Conservation (phyloP, 2,113 vertebrate genomes). For the Chitala chitala region DNA sequence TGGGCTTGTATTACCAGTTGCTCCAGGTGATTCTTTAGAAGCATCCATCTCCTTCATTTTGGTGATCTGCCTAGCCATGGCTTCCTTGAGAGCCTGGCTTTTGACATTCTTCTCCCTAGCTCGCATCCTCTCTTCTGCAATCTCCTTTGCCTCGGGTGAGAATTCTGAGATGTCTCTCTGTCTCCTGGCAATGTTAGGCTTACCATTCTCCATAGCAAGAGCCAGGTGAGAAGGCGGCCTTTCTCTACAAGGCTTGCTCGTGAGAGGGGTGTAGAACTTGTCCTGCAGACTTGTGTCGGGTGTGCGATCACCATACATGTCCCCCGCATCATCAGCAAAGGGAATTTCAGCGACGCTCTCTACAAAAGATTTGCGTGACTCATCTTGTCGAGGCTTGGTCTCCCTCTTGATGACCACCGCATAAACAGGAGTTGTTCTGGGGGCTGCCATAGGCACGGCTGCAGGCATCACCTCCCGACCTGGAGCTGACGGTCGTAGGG, state of each 20-base stretch:
- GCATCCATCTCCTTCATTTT: conserved; percentile 85
- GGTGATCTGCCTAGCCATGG: conserved; percentile 84
- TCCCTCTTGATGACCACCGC: conserved; percentile 53
- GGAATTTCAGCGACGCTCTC: conserved; percentile 96
- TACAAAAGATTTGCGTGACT: conserved; percentile 81
- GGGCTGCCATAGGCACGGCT: conserved; percentile 6
- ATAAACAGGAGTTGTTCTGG: conserved; percentile 21
- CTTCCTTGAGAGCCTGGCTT: conserved; percentile 83
- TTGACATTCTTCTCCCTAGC: conserved; percentile 90
- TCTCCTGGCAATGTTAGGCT: conserved; percentile 56
- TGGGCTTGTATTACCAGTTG: conserved; percentile 42
- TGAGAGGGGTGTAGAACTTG: conserved; percentile 76
- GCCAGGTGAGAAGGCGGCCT: conserved; percentile 58
- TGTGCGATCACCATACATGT: conserved; percentile 77
- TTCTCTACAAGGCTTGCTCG: conserved; percentile 59
- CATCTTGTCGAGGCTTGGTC: conserved; percentile 51
- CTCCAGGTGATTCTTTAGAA: conserved; percentile 50
- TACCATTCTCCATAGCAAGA: conserved; percentile 74
- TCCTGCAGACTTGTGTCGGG: conserved; percentile 74
- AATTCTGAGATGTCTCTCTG: conserved; percentile 58
- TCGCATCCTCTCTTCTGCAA: conserved; percentile 86
- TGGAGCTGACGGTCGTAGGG: conserved; percentile 14
- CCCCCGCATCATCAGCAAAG: conserved; percentile 91
- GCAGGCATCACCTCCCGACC: conserved; percentile 25
- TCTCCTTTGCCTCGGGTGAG: conserved; percentile 85